A percentile compares a stretch with the other conserved stretches of the same genome.
Conservation (phyloP, 2,113 vertebrate genomes). For the Hippocampus zosterae region DNA sequence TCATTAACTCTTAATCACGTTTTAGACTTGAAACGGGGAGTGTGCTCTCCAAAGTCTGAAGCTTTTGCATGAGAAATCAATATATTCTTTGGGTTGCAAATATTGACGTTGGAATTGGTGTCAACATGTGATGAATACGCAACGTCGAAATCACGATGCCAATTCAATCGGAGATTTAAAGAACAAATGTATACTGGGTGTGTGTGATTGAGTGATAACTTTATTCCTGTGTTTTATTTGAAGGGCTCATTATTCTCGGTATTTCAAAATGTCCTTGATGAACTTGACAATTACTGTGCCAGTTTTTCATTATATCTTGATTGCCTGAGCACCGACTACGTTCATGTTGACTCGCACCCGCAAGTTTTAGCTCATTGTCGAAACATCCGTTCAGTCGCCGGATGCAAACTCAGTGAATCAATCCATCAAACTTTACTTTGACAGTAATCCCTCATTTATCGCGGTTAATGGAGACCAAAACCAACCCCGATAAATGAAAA, state of each 20-base stretch:
- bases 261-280: not conserved
- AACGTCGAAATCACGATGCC: not conserved
- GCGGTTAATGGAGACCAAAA: too few relatives aligned
- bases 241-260: not conserved
- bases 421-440: too few relatives aligned
- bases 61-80: not conserved
- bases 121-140: not conserved
- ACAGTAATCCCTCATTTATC: too few relatives aligned
- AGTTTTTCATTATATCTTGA: not conserved
- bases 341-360: not conserved
- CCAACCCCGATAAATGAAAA: too few relatives aligned
- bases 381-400: not conserved
- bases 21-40: not conserved
- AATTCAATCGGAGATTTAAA: not conserved
- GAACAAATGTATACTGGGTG: too few relatives aligned
- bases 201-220: not conserved
- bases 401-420: too few relatives aligned
- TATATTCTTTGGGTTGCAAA: not conserved
- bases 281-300: not conserved
- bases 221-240: not conserved
- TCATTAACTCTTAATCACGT: not conserved
- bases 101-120: not conserved
- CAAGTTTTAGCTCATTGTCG: not conserved
- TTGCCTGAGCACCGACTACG: not conserved
- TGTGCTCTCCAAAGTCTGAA: not conserved